Percentiles rank a stretch among this genome's conserved stretches.
phyloP scores from a whole-genome alignment of 1,140 invertebrate genomes.

The Bombus affinis region DNA sequence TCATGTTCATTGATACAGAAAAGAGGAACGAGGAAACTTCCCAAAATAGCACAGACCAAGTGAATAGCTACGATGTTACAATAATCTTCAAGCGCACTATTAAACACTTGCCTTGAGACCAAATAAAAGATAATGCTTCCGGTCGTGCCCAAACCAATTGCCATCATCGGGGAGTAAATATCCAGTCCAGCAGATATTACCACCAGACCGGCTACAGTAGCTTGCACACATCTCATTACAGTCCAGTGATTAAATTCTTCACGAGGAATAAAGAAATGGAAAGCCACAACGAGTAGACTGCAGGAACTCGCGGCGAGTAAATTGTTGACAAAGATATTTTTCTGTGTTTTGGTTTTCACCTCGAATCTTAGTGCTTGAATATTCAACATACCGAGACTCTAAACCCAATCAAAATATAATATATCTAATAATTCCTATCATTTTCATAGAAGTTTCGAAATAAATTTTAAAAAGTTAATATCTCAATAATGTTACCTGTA shows the following conservation, averaged over 20 bases:
- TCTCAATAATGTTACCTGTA: constrained; percentile 61
- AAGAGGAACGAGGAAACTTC: constrained; percentile 59
- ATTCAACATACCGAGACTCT: constrained; percentile 45
- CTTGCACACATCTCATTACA: constrained; percentile 70
- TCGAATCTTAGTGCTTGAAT: background rate
- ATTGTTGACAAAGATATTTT: constrained; percentile 62
- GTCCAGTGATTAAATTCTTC: constrained; percentile 71
- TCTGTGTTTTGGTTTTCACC: background rate
- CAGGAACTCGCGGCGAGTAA: constrained; percentile 66
- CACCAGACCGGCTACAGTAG: constrained; percentile 61
- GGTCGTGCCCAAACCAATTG: constrained; percentile 53
- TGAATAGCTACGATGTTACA: constrained; percentile 69
- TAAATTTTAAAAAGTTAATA: background rate
- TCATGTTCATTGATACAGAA: background rate
- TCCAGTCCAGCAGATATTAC: constrained; percentile 63
- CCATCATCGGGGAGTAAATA: constrained; percentile 60
- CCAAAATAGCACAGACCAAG: constrained; percentile 60
- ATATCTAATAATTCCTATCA: background rate
- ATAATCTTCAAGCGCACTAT: constrained; percentile 70
- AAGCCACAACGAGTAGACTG: constrained; percentile 54
- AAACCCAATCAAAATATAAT: background rate
- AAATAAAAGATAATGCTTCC: constrained; percentile 65
- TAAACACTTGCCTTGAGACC: constrained; percentile 61
- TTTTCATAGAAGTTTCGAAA: too few relatives aligned
- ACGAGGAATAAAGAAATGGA: constrained; percentile 61